Evolutionary conservation across 2,797 vertebrate genomes (phyloP).

Genomic region (Sitta carolinensis): DNA sequence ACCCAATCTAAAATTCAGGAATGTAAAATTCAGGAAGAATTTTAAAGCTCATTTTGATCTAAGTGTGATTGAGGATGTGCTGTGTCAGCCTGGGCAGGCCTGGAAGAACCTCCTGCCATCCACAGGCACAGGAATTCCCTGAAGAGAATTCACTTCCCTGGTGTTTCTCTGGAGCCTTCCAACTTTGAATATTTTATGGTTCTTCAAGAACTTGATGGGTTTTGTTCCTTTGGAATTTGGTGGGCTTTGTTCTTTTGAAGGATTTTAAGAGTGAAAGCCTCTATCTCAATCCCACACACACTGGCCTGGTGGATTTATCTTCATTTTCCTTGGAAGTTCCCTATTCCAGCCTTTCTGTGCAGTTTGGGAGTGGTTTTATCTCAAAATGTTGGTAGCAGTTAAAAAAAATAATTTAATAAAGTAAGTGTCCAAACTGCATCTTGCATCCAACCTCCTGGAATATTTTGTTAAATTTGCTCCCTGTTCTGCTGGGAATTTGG

Average conservation of each 20-base stretch:
- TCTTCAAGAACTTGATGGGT: not conserved
- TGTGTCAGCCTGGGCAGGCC: not conserved
- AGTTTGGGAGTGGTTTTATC: not conserved
- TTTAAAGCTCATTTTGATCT: not conserved
- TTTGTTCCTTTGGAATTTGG: not conserved
- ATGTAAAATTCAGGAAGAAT: not conserved
- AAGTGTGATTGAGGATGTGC: not conserved
- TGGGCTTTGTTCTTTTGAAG: not conserved
- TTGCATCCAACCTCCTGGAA: not conserved
- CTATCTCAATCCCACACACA: fast-evolving
- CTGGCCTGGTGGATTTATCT: not conserved
- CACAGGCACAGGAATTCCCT: not conserved
- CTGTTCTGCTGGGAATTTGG: not conserved
- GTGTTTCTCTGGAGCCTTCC: not conserved
- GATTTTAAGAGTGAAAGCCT: not conserved
- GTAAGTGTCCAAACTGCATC: not conserved
- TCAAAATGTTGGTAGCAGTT: not conserved
- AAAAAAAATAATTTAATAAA: not conserved
- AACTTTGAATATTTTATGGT: not conserved
- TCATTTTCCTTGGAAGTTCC: not conserved
- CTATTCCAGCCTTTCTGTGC: not conserved
- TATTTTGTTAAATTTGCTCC: not conserved
- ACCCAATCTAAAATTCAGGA: too few relatives aligned
- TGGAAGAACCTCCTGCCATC: not conserved
- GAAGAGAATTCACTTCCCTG: not conserved